These are phyloP conservation scores for Eulacestoma nigropectus DNA, from an alignment of 2,113 vertebrate genomes.

Conservation along the genomic window DNA sequence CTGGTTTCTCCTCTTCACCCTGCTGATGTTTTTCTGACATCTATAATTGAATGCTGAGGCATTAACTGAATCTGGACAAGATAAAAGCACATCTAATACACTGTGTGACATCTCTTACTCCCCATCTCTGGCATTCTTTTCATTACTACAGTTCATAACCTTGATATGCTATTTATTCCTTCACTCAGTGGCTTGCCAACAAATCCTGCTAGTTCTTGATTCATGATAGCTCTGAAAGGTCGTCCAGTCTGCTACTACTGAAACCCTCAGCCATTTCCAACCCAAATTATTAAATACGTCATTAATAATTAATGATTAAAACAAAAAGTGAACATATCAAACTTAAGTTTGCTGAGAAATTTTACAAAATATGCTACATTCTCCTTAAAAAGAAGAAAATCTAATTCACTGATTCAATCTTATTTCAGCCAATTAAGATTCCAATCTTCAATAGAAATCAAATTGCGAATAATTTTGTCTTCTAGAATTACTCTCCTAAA, in stretches of 20 bases:
- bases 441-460: background rate
- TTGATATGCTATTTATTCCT: background rate
- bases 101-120: background rate
- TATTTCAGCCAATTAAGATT: background rate
- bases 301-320: background rate
- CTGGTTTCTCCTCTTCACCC: background rate
- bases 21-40: background rate
- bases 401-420: background rate
- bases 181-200: background rate
- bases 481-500: background rate
- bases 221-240: background rate
- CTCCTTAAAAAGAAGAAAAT: background rate
- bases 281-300: background rate
- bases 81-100: background rate
- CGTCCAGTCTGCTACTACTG: background rate
- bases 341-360: background rate
- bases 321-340: background rate
- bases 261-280: background rate
- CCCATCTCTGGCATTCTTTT: background rate
- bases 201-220: background rate
- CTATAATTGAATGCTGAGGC: background rate
- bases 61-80: background rate
- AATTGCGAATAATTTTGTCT: background rate
- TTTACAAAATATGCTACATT: background rate
- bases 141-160: background rate